Percentiles rank a stretch among this genome's conserved stretches.
Conservation (phyloP, 2,888 invertebrate species). For the Rhopalosiphum nymphaeae region DNA sequence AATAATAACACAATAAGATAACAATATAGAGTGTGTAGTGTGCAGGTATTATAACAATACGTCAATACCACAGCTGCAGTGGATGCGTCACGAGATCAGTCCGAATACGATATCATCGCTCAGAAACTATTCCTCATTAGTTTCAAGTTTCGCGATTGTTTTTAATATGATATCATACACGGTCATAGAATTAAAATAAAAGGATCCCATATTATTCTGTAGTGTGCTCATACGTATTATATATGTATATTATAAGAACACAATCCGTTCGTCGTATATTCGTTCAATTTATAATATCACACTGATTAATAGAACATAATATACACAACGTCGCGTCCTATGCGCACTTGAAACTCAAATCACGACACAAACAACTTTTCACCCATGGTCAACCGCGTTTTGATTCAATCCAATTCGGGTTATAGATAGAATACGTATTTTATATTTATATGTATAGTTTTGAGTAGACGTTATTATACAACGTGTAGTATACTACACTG, state of each 20-base stretch:
- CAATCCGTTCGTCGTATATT: background rate
- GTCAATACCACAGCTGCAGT: background rate
- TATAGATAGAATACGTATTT: background rate
- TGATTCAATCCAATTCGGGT: background rate
- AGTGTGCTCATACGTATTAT: background rate
- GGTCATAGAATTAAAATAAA: background rate
- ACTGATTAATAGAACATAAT: background rate
- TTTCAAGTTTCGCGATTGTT: constrained; percentile 37
- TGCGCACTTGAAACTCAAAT: background rate
- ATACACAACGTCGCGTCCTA: background rate
- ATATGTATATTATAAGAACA: background rate
- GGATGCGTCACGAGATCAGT: background rate
- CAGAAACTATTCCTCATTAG: constrained; percentile 17
- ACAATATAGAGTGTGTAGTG: background rate
- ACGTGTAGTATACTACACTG: background rate
- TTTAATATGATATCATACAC: background rate
- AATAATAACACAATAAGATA: background rate
- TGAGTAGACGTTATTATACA: too few relatives aligned
- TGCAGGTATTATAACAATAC: background rate
- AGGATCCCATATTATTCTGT: background rate
- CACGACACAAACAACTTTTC: background rate
- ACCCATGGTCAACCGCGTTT: background rate
- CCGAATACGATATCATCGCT: background rate
- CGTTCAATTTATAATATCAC: constrained; percentile 34
- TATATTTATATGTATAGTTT: background rate